Evolutionary conservation across 2,113 vertebrate genomes (phyloP), one percentile per base, ranked within the genome.

Genomic region (Nothobranchius furzeri): DNA sequence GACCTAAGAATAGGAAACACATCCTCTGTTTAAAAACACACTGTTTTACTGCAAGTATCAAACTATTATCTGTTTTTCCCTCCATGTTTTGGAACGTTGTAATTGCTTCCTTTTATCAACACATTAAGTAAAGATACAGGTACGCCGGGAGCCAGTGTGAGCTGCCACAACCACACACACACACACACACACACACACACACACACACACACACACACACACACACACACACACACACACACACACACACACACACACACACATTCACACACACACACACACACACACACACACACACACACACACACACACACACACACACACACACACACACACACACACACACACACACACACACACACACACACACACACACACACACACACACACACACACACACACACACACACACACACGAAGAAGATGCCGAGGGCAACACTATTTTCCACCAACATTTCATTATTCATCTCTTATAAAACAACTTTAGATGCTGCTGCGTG

Each of bases 371-470:
- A 40, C 37, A 6, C 37, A 6, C 37, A 40, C 37, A 6, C 37
- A 40, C 13, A 30, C 55, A 68, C 64, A 66, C 60, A 63, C 52
- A 62, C 61, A 30, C 25, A 40, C 37, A 40, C 37, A 40, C 37
- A 40, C 37, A 40, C 37, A 40, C 13, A 36, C 55, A 68, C 64
- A 66, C 62, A 65, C 52, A 62, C 59, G 82, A 81, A 74, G 53
- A 71, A 59, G 56, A 69, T 55, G 76, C 82, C 65, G 78, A 61
- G 67, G 82, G 81, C 75, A 76, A 64, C 24, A 14, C 12, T 54
- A 64, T 82, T 80, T 76, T 77, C 77, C 68, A 64, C 75, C 81
- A 47, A 59, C 25, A 14, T 48, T 83, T 78, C 64, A 83, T 77
- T 68, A 63, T 69, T 85, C 60, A 70, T 68, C 49, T 60, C 59